phyloP scores from a whole-genome alignment of 1,140 invertebrate genomes.

The Plutomurus gul region DNA sequence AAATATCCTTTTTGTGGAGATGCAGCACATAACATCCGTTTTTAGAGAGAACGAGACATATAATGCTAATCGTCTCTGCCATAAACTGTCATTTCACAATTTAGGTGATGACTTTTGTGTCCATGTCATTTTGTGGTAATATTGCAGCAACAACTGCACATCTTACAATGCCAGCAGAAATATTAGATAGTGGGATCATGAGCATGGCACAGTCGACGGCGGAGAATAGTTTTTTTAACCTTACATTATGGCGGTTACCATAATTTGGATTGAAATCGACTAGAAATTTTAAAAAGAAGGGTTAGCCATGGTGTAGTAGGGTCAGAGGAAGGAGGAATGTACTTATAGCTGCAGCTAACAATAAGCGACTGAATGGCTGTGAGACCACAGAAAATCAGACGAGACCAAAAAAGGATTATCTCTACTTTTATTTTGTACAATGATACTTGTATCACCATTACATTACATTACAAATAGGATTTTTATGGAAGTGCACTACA shows the following conservation, averaged over 20 bases:
- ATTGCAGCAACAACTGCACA: too few species aligned
- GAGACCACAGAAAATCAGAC: not conserved
- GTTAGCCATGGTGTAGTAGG: not conserved
- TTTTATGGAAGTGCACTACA: not conserved
- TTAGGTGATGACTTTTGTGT: too few species aligned
- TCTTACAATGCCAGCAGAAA: too few species aligned
- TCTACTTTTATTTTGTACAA: constrained; percentile 23
- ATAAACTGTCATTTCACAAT: too few species aligned
- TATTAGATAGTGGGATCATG: too few species aligned
- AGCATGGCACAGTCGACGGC: too few species aligned
- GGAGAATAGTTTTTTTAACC: too few species aligned
- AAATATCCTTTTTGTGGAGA: constrained; percentile 14
- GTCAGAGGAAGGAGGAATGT: not conserved
- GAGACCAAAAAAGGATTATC: constrained; percentile 14
- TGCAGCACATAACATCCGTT: too few species aligned
- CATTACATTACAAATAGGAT: constrained; percentile 1
- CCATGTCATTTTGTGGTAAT: too few species aligned
- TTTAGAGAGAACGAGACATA: too few species aligned
- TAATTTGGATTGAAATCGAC: not conserved
- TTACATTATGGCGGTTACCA: not conserved
- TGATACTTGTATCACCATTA: constrained; percentile 20
- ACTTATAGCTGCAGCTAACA: not conserved
- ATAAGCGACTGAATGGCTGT: not conserved
- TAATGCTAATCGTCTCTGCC: too few species aligned
- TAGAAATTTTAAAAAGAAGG: not conserved